Evolutionary conservation across 1,140 invertebrate genomes (phyloP).

Genomic region (Caenorhabditis briggsae): DNA sequence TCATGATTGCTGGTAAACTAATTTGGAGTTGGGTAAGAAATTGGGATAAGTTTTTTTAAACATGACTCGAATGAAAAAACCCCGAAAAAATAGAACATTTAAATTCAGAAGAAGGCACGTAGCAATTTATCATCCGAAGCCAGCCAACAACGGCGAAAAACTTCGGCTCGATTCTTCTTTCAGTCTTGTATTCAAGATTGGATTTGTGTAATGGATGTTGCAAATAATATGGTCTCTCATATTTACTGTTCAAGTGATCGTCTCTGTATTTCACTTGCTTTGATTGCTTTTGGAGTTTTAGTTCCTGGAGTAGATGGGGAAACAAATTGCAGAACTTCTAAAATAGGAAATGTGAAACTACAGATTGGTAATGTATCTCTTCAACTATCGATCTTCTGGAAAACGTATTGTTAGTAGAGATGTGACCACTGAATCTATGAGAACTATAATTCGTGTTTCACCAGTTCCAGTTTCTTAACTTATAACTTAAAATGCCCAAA

Average conservation of each 20-base stretch:
- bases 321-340: background rate
- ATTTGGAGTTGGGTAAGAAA: background rate
- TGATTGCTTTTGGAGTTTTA: background rate
- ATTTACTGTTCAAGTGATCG: background rate
- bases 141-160: background rate
- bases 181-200: constrained; percentile 2
- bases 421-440: background rate
- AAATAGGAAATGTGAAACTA: background rate
- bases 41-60: background rate
- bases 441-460: background rate
- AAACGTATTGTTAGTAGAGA: background rate
- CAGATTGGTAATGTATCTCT: constrained; percentile 12
- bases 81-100: background rate
- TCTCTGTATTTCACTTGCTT: background rate
- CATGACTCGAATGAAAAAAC: background rate
- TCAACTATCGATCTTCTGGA: background rate
- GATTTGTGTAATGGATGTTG: background rate
- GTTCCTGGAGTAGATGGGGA: constrained; percentile 1
- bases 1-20: constrained; percentile 8
- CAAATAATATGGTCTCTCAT: background rate
- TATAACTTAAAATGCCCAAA: too few species aligned
- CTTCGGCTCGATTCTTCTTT: background rate
- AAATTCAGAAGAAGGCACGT: background rate
- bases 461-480: background rate
- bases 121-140: background rate